A percentile compares a stretch with the other conserved stretches of the same genome.
phyloP scores from a whole-genome alignment of 1,140 invertebrate species.

The Lucilia cuprina region DNA sequence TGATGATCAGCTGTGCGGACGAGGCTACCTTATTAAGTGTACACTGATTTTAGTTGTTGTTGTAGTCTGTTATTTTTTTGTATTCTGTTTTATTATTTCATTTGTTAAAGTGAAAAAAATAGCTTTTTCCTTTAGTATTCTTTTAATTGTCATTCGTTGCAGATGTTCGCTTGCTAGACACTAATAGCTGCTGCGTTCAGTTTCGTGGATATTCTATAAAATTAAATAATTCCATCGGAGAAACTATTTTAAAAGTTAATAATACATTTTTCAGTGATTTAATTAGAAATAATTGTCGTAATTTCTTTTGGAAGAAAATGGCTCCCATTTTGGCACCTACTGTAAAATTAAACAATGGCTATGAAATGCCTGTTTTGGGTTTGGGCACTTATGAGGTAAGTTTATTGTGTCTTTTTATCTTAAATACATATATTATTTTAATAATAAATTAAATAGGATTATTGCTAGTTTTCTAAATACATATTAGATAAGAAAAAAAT shows the following conservation, averaged over 20 bases:
- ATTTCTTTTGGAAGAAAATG: not conserved
- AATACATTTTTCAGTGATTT: not conserved
- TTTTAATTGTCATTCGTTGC: not conserved
- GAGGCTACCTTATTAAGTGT: too few relatives aligned
- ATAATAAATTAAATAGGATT: not conserved
- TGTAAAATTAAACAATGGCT: conserved; percentile 66
- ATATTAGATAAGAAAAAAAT: not conserved
- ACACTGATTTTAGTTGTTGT: too few relatives aligned
- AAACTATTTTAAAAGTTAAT: not conserved
- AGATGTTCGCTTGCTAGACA: not conserved
- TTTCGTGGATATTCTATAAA: not conserved
- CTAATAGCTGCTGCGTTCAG: not conserved
- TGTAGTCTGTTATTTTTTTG: not conserved
- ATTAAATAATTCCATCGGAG: not conserved
- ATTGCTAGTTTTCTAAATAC: not conserved
- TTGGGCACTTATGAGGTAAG: conserved; percentile 72
- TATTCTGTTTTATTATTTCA: not conserved
- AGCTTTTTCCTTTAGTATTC: not conserved
- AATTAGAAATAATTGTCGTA: not conserved
- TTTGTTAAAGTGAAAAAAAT: not conserved
- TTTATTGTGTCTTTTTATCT: not conserved
- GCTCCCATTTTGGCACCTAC: conserved; percentile 45
- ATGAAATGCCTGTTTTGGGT: conserved; percentile 69
- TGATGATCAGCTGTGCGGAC: too few relatives aligned
- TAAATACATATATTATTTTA: not conserved